Evolutionary conservation across 2,797 vertebrate genomes (phyloP).

Genomic region (Gymnothorax reevesii): DNA sequence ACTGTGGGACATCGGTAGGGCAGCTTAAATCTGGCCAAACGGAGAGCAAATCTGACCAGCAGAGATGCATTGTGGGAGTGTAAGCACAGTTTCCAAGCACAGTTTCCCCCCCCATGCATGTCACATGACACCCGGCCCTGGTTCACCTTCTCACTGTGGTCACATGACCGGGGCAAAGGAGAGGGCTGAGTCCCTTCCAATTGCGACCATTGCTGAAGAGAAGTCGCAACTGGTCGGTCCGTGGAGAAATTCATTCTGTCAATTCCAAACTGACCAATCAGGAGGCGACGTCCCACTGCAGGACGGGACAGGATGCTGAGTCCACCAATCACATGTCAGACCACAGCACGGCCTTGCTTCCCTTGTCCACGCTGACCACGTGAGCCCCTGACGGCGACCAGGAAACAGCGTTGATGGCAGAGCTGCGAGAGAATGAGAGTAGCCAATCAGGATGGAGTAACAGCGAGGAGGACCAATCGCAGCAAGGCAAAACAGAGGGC

Average conservation of each 20-base stretch:
- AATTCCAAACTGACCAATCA: constrained; percentile 8
- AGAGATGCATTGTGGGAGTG: neutral
- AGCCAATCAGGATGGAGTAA: neutral
- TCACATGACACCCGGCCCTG: neutral
- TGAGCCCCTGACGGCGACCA: constrained; percentile 88
- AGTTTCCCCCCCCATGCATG: neutral
- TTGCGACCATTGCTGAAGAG: too few relatives aligned
- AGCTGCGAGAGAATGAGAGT: constrained; percentile 67
- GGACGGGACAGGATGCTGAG: constrained; percentile 21
- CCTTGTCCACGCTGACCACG: constrained; percentile 92
- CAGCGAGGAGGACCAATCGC: neutral
- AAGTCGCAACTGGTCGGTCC: neutral
- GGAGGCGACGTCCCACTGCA: constrained; percentile 30
- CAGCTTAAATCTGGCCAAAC: neutral
- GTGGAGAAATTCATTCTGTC: neutral
- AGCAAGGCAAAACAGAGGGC: too few relatives aligned
- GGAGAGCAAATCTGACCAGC: neutral
- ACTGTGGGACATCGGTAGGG: neutral
- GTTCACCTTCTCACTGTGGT: neutral
- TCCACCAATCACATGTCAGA: constrained; percentile 79
- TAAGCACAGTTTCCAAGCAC: neutral
- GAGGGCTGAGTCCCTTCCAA: neutral
- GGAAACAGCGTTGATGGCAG: constrained; percentile 87
- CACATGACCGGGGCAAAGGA: neutral
- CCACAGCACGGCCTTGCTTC: constrained; percentile 90